Base-by-base conservation (phyloP, 2,113 vertebrate genomes). In the Leptobrachium ailaonicum region DNA sequence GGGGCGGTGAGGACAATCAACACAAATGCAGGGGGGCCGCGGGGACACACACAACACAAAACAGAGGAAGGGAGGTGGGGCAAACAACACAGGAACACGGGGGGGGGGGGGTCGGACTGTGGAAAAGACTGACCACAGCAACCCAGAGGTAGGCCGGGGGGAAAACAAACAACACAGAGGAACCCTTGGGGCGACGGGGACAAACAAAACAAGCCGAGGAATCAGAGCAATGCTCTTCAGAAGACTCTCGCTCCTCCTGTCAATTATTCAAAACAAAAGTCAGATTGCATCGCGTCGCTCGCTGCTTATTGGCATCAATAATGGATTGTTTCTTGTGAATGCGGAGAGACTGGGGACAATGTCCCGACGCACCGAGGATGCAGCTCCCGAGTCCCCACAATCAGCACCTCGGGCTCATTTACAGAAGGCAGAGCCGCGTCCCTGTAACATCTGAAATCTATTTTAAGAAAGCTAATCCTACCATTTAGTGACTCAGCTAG, bases 191-290 rank as follows among this genome's bases (percentile, higher is more conserved):
- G 47, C 4, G 20, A 4, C 2, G 6, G 62, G 62, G 62, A 3
- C 4, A 40, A 64, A 32, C n/a, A 3, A 64, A 1, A 69, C n/a
- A 32, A 60, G n/a, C 9, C 56, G 41, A 76, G 7, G 45, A 68
- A 70, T 70, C 40, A 32, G 13, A 47, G 42, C 68, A 4, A 2
- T 78, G 77, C 83, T 11, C 72, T 87, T 60, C 72, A 81, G 84
- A 69, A n/a, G 74, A 68, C 85, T 85, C 86, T 92, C 83, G 41
- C 88, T 71, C 53, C 82, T 79, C 64, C 84, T 84, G 91, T 93
- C 86, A 90, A 89, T 93, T 91, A 92, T 93, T 92, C 86, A 93
- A 72, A 74, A 41, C 64, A 84, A 83, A 83, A 86, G 90, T 88
- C 90, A 92, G 91, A 90, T 92, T 89, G 90, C 20, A 90, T 90